Evolutionary conservation across 2,888 invertebrate species (phyloP).

Genomic region (Blastobasis adustella): DNA sequence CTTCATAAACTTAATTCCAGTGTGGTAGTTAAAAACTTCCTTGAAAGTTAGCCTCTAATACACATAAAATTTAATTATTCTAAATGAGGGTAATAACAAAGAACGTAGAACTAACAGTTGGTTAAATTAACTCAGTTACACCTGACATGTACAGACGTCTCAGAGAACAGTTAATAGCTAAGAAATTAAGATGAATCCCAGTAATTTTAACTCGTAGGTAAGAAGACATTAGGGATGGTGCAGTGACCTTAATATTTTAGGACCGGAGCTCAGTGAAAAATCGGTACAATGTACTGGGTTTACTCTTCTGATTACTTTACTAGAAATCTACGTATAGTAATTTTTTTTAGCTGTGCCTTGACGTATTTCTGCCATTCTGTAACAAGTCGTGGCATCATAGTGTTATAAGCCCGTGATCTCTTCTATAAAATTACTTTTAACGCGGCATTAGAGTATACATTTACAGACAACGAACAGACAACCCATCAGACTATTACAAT

Average conservation of each 20-base stretch:
- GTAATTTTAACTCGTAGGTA: constrained; percentile 35
- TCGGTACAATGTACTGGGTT: no score
- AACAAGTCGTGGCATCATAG: neutral
- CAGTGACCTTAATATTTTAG: no score
- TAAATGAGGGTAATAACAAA: neutral
- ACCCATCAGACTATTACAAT: no score
- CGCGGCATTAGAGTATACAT: no score
- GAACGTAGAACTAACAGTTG: neutral
- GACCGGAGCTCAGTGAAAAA: no score
- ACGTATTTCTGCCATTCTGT: neutral
- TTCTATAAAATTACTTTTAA: no score
- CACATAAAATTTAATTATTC: no score
- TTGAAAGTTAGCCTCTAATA: no score
- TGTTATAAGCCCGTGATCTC: neutral
- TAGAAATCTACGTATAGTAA: constrained; percentile 1
- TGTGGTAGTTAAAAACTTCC: no score
- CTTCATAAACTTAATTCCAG: no score
- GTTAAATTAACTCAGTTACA: constrained; percentile 28
- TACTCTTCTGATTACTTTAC: constrained; percentile 1
- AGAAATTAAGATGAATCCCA: constrained; percentile 43
- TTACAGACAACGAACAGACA: no score
- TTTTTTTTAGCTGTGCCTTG: neutral
- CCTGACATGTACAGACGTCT: constrained; percentile 26
- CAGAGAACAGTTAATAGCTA: constrained; percentile 29
- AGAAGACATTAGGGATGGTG: neutral